Percentiles rank a stretch among this genome's conserved stretches.
phyloP scores from a whole-genome alignment of 2,113 vertebrate species.

The Rhabdomys dilectus region DNA sequence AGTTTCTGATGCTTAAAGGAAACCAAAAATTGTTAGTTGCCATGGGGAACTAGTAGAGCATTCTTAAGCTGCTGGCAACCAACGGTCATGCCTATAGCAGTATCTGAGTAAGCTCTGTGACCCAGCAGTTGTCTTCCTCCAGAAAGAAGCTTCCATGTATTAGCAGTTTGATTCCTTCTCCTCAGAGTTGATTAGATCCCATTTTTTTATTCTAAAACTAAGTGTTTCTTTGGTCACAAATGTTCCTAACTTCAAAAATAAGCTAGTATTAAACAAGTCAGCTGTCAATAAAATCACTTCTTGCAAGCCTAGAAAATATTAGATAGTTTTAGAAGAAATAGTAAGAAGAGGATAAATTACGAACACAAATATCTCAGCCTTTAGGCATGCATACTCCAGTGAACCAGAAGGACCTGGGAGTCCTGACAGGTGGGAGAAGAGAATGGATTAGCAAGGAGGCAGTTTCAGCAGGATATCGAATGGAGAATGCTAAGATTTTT shows the following conservation, averaged over 20 bases:
- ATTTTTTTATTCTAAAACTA: constrained; percentile 45
- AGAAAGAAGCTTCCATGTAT: constrained; percentile 53
- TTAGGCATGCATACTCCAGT: neutral
- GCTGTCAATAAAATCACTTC: constrained; percentile 75
- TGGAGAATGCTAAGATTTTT: neutral
- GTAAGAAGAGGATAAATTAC: neutral
- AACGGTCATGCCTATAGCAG: neutral
- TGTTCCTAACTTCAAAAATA: constrained; percentile 76
- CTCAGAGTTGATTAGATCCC: constrained; percentile 74
- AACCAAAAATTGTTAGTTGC: neutral
- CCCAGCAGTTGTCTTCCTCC: neutral
- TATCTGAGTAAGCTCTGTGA: neutral
- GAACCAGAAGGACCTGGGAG: neutral
- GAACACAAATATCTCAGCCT: neutral
- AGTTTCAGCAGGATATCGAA: neutral
- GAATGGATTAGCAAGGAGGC: fast-evolving
- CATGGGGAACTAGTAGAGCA: neutral
- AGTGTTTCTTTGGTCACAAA: constrained; percentile 71
- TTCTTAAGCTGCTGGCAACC: neutral
- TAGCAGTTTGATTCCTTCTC: constrained; percentile 76
- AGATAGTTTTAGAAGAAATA: constrained; percentile 67
- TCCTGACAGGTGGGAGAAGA: fast-evolving
- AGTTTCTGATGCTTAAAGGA: neutral
- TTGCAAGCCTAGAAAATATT: constrained; percentile 40
- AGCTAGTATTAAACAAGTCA: constrained; percentile 81